Evolutionary conservation across 2,888 invertebrate genomes (phyloP).

Genomic region (Zele albiditarsus): DNA sequence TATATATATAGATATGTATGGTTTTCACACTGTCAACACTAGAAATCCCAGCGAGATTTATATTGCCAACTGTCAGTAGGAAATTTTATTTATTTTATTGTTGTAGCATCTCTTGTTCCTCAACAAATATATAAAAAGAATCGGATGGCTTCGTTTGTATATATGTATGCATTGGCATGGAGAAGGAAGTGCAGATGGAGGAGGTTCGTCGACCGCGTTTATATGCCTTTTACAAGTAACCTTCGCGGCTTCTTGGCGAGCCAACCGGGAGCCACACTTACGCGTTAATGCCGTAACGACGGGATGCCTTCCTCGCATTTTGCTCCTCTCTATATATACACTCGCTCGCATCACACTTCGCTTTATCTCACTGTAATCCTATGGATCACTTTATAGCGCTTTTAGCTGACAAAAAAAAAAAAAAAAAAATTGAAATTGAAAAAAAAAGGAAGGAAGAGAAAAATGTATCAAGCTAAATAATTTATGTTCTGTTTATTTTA

Average conservation of each 20-base stretch:
- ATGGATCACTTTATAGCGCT: constrained; percentile 14
- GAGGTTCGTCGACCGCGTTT: constrained; percentile 53
- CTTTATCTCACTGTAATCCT: constrained; percentile 20
- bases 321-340: constrained; percentile 30
- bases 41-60: constrained; percentile 14
- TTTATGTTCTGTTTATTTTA: background rate
- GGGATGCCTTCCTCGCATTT: constrained; percentile 43
- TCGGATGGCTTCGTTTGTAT: constrained; percentile 24
- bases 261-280: constrained; percentile 43
- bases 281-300: constrained; percentile 47
- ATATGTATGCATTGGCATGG: constrained; percentile 22
- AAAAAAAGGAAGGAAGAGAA: background rate
- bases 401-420: background rate
- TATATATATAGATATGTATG: constrained; percentile 1
- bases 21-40: constrained; percentile 25
- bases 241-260: constrained; percentile 38
- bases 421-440: background rate
- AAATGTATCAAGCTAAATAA: background rate
- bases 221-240: constrained; percentile 52
- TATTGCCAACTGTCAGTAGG: constrained; percentile 6
- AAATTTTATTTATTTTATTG: constrained; percentile 34
- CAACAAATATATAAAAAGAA: constrained; percentile 34
- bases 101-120: constrained; percentile 33
- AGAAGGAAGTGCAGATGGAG: constrained; percentile 37
- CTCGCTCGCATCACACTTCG: constrained; percentile 7